These are phyloP conservation scores for Oncorhynchus kisutch DNA, from an alignment of 2,113 vertebrate genomes.

Conservation along the genomic window DNA sequence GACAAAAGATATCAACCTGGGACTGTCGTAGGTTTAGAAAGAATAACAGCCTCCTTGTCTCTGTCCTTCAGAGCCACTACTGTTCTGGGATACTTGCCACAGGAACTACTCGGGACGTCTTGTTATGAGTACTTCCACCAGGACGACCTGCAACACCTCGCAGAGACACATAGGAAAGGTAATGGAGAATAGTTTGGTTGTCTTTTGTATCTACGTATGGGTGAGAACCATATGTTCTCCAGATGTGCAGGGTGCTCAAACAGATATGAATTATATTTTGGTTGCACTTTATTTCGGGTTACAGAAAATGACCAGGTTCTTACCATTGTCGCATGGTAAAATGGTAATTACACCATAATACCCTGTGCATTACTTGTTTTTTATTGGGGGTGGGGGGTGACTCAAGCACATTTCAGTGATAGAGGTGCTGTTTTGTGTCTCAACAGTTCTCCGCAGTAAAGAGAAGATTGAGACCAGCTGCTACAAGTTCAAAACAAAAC, in stretches of 20 bases:
- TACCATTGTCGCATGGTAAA: neutral
- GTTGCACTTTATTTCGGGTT: too few species aligned
- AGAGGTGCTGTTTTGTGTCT: neutral
- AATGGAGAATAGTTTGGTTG: neutral
- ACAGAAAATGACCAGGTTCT: too few species aligned
- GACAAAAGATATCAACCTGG: too few species aligned
- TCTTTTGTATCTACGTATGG: neutral
- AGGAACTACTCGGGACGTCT: conserved; percentile 88
- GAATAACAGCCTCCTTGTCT: too few species aligned
- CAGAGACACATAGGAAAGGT: conserved; percentile 91
- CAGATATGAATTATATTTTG: too few species aligned
- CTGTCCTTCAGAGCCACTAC: conserved; percentile 78
- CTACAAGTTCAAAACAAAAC: conserved; percentile 90
- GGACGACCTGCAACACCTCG: conserved; percentile 85
- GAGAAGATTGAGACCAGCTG: conserved; percentile 87
- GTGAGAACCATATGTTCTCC: too few species aligned
- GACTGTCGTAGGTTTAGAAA: fast-evolving
- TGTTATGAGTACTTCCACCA: conserved; percentile 94
- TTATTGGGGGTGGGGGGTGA: too few species aligned
- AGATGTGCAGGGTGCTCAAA: too few species aligned
- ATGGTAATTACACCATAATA: too few species aligned
- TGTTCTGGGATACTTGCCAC: conserved; percentile 88
- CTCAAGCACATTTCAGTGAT: neutral
- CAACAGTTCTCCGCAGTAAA: conserved; percentile 84
- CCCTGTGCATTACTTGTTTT: too few species aligned